phyloP scores from a whole-genome alignment of 2,888 invertebrate genomes.

The Omphaloscelis lunosa region DNA sequence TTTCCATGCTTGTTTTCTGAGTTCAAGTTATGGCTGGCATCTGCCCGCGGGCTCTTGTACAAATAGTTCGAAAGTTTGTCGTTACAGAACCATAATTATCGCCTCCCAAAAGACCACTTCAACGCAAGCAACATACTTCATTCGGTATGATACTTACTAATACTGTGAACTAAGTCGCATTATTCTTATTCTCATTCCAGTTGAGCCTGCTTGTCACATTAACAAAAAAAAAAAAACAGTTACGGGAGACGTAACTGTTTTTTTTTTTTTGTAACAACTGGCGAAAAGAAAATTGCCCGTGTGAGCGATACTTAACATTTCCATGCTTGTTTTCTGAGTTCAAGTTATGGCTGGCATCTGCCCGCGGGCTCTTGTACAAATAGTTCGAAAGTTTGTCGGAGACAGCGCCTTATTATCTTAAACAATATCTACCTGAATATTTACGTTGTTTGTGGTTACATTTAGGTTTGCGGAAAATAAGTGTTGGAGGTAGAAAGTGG shows the following conservation, averaged over 20 bases:
- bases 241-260: too few relatives aligned
- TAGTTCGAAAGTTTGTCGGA: slow-evolving; percentile 49
- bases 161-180: neutral
- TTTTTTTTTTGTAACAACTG: neutral
- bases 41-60: slow-evolving; percentile 22
- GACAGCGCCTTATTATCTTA: slow-evolving; percentile 38
- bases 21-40: slow-evolving; percentile 43
- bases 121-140: neutral
- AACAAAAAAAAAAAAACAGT: too few relatives aligned
- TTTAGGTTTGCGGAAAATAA: neutral
- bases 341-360: slow-evolving; percentile 45
- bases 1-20: slow-evolving; percentile 14
- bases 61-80: slow-evolving; percentile 49
- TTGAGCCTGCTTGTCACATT: neutral
- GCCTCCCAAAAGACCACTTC: neutral
- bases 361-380: slow-evolving; percentile 26
- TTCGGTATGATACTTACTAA: neutral
- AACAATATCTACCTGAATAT: slow-evolving; percentile 24
- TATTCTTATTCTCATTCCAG: neutral
- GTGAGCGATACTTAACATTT: neutral
- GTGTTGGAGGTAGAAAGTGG: too few relatives aligned
- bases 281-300: slow-evolving; percentile 14
- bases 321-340: slow-evolving; percentile 8
- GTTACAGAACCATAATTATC: neutral
- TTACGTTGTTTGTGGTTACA: neutral